Base-by-base conservation (phyloP, 2,113 vertebrate species). In the Sinocyclocheilus anophthalmus region DNA sequence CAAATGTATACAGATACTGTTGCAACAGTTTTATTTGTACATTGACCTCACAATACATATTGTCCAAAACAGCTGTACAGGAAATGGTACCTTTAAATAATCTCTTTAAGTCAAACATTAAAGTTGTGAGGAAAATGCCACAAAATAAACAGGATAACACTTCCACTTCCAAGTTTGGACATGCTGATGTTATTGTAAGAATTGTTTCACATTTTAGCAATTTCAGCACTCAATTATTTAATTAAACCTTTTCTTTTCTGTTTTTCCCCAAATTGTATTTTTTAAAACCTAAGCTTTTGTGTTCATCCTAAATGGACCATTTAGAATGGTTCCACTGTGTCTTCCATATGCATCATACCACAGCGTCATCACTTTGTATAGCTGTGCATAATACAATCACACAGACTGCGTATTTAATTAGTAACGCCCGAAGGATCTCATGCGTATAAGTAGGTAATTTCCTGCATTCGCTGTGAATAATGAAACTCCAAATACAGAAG, bases 401-500 rank as follows among this genome's bases (percentile, higher is more conserved):
- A 82, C 9, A 26, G 3, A 42, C 70, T 5, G 48, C 2, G 42
- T 72, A 42, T 48, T 24, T 55, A 42, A 45, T 26, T 30, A 8
- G 39, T 18, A 24, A 63, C 16, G 37, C 55, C 85, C 39, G 39
- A 48, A 50, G 80, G 48, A 33, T 79, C 11, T 84, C 65, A 76
- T 73, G 69, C 59, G 55, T 87, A 30, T 81, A 69, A 73, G 30
- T 22, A 73, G 69, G 42, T 59, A 55, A 70, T 86, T 87, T 82
- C 73, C 76, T 26, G 24, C 72, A 65, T 73, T 76, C 67, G 16
- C 72, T 39, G 42, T 73, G 78, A 84, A 42, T 85, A 85, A 90
- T 81, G 67, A 76, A 76, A 48, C 72, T 57, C 20, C n/a, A 72
- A 50, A 18, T 78, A 90, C 81, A 86, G 39, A 77, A 57, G 55